Conservation (phyloP, 1,140 invertebrate genomes). For the Drosophila varians region DNA sequence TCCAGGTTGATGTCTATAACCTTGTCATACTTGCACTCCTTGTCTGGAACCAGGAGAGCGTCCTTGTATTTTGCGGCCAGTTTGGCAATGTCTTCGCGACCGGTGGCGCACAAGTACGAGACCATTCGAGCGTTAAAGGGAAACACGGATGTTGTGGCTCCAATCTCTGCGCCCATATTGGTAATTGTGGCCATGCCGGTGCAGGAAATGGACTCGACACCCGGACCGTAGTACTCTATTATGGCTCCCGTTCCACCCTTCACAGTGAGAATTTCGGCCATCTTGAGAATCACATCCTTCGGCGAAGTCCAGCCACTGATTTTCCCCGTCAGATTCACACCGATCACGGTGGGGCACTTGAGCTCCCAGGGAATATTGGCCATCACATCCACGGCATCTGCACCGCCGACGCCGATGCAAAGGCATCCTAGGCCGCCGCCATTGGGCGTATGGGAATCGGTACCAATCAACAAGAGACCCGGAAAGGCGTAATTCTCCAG, state of each 20-base stretch:
- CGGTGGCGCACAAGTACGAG: conserved; percentile 95
- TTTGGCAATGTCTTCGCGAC: conserved; percentile 89
- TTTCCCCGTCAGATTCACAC: conserved; percentile 98
- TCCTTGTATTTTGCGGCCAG: conserved; percentile 90
- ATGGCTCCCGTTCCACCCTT: conserved; percentile 99
- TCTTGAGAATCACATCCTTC: conserved; percentile 98
- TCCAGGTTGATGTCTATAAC: conserved; percentile 90
- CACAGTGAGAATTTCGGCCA: conserved; percentile 91
- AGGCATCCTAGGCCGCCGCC: conserved; percentile 98
- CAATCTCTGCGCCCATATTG: conserved; percentile 99
- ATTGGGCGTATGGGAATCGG: conserved; percentile 99
- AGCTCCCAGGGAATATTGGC: conserved; percentile 99
- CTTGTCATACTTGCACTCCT: conserved; percentile 94
- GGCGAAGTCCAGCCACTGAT: conserved; percentile 98
- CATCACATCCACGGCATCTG: conserved; percentile 99
- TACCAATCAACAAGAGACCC: conserved; percentile 98
- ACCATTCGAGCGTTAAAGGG: conserved; percentile 98
- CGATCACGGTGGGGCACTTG: conserved; percentile 99
- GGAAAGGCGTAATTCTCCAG: conserved; percentile 99
- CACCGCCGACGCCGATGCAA: conserved; percentile 99
- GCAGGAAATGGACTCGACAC: conserved; percentile 96
- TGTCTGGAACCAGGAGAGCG: conserved; percentile 92
- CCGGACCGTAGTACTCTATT: conserved; percentile 98
- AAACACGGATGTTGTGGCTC: conserved; percentile 98
- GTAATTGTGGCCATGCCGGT: conserved; percentile 99